These are phyloP conservation scores for Aphis craccivora DNA, from an alignment of 1,140 invertebrate species.

Conservation along the genomic window DNA sequence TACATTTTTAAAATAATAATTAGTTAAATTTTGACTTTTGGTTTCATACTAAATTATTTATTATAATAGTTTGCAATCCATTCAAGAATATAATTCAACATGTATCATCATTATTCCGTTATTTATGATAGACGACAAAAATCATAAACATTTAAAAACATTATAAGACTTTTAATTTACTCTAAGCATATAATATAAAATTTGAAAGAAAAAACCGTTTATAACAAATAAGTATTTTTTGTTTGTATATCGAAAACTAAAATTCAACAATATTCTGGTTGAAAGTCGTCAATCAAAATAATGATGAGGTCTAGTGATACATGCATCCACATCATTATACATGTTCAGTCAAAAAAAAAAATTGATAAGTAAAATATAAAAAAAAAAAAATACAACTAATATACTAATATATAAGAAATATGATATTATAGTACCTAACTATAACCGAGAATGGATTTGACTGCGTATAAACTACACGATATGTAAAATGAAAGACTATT, in stretches of 20 bases:
- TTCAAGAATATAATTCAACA: not conserved
- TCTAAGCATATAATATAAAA: not conserved
- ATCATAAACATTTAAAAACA: not conserved
- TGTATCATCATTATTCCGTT: not conserved
- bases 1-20: not conserved
- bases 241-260: not conserved
- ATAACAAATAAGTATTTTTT: not conserved
- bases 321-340: constrained; percentile 50
- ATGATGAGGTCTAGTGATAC: constrained; percentile 43
- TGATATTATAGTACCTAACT: not conserved
- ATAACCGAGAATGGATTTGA: not conserved
- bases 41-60: not conserved
- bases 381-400: not conserved
- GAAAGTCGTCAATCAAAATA: constrained; percentile 16
- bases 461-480: not conserved
- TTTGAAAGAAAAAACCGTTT: not conserved
- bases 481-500: not conserved
- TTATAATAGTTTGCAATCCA: not conserved
- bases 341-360: not conserved
- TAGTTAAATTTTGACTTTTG: not conserved
- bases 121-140: constrained; percentile 8
- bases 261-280: not conserved
- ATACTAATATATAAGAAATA: not conserved
- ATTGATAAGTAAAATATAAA: not conserved
- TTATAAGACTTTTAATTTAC: not conserved